Percentiles rank a stretch among this genome's conserved stretches.
Conservation (phyloP, 1,140 invertebrate genomes). For the Palaemon carinicauda region DNA sequence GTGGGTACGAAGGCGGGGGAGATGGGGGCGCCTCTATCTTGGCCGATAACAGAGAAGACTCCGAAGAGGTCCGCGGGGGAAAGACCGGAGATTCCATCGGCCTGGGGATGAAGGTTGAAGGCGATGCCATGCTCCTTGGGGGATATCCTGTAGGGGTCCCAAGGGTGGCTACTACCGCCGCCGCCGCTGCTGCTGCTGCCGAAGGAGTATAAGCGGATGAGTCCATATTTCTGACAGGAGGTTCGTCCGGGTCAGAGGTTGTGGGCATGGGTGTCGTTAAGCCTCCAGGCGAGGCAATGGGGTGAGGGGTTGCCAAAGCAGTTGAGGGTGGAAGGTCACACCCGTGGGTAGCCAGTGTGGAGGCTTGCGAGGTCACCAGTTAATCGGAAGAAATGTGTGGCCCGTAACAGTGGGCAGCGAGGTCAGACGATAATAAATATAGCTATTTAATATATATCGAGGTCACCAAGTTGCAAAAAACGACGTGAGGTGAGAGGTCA, state of each 20-base stretch:
- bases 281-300: slow-evolving; percentile 51
- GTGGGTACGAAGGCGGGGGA: slow-evolving; percentile 52
- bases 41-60: slow-evolving; percentile 35
- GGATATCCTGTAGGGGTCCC: slow-evolving; percentile 39
- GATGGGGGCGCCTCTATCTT: slow-evolving; percentile 50
- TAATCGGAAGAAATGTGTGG: slow-evolving; percentile 42
- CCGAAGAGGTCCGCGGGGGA: slow-evolving; percentile 32
- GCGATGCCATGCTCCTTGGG: slow-evolving; percentile 44
- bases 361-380: slow-evolving; percentile 52
- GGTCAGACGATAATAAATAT: slow-evolving; percentile 31
- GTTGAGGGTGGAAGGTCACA: slow-evolving; percentile 52
- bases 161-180: not conserved
- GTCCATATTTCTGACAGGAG: slow-evolving; percentile 45
- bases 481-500: slow-evolving; percentile 38
- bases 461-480: slow-evolving; percentile 52
- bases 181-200: too few species aligned
- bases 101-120: slow-evolving; percentile 35
- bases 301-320: slow-evolving; percentile 42
- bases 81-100: slow-evolving; percentile 43
- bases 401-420: slow-evolving; percentile 47
- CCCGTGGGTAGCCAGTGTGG: slow-evolving; percentile 56
- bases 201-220: slow-evolving; percentile 45
- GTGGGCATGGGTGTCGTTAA: slow-evolving; percentile 50
- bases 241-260: slow-evolving; percentile 52
- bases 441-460: slow-evolving; percentile 21